Evolutionary conservation across 35 echinoderm and acorn worm species (phyloP), one percentile per base, ranked within the genome.

Genomic region (Eucidaris tribuloides): DNA sequence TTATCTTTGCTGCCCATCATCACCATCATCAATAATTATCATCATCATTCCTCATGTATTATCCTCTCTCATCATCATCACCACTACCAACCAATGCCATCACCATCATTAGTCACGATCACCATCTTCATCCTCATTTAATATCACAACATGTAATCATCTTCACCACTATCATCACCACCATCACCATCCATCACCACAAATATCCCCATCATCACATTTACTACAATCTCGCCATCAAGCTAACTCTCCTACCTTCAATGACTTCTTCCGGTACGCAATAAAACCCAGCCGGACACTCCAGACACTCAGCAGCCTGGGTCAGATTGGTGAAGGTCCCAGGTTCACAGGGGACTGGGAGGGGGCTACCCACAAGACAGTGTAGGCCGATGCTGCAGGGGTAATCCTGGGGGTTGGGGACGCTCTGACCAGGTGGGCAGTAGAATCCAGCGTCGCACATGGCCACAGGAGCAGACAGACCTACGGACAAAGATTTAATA

Each of bases 311-410:
- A 5, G 92, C 28, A 39, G 86, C 71, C 62, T 98, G 95, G 59
- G 89, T 98, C 32, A 98, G 71, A 65, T 98, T 98, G 44, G 95
- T 93, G 52, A 82, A 98, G n/a, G 80, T 93, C 0, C 95, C 95
- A 45, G 95, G 95, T 7, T 93, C 86, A 76, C 95, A 98, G 14
- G 95, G 95, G 2, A 89, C 86, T 0, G 95, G 90, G 13, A 98
- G 83, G n/a, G 95, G 82, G 62, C 95, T 98, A 50, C 95, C 95
- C 30, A 86, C 33, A n/a, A 90, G 95, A 56, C 95, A 98, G 70
- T 98, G 90, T 0, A 98, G 83, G 7, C 95, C 95, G 24, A 97
- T 97, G 20, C 79, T 71, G 64, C 89, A 97, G 30, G 94, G 95
- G 68, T 89, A 90, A 5, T 90, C 95, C 0, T 71, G 59, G 15